A percentile compares a stretch with the other conserved stretches of the same genome.
Conservation (phyloP, 2,797 vertebrate genomes). For the Sylvia borin region DNA sequence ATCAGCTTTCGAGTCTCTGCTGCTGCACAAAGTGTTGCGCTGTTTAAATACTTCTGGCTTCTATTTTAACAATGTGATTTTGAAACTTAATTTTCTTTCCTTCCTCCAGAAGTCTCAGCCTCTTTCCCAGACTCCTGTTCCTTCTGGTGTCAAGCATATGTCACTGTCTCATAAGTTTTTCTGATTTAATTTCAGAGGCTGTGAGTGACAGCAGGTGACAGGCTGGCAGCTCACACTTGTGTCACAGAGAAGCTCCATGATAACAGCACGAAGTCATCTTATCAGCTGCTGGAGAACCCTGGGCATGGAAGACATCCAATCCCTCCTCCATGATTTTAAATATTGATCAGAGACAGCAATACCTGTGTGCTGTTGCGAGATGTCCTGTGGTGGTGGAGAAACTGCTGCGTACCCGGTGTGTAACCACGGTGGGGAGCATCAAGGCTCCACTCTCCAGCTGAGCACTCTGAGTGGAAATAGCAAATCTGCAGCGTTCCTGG, state of each 20-base stretch:
- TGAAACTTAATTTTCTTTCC: not conserved
- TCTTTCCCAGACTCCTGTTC: not conserved
- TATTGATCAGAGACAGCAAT: constrained; percentile 59
- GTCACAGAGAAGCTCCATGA: constrained; percentile 1
- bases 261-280: constrained; percentile 42
- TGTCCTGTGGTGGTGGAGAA: constrained; percentile 70
- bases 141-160: not conserved
- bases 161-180: not conserved
- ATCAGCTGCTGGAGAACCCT: constrained; percentile 11
- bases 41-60: not conserved
- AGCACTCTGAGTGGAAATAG: not conserved
- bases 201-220: constrained; percentile 57
- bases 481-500: not conserved
- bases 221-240: constrained; percentile 2
- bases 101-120: not conserved
- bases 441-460: not conserved
- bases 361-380: not conserved
- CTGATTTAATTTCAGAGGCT: constrained; percentile 63
- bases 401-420: constrained; percentile 63
- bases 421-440: not conserved
- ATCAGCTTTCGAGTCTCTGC: not conserved
- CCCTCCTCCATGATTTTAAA: constrained; percentile 56
- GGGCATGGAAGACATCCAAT: not conserved
- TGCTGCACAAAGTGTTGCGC: not conserved
- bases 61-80: not conserved